Percentiles rank a stretch among this genome's conserved stretches.
Conservation (phyloP, 2,888 invertebrate species). For the Dolichopus griseipennis region DNA sequence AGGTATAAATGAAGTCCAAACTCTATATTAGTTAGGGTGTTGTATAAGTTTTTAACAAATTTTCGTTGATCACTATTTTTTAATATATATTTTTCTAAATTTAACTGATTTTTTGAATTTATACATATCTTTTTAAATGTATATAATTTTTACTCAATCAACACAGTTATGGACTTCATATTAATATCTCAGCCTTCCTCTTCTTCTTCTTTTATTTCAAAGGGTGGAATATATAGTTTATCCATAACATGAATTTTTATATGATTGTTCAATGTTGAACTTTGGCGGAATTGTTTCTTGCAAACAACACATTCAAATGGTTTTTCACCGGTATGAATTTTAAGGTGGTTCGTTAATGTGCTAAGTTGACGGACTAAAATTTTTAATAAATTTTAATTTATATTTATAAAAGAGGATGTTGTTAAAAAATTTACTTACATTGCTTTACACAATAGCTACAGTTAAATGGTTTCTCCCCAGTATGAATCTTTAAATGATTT, state of each 20-base stretch:
- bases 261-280: conserved; percentile 44
- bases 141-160: background rate
- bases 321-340: conserved; percentile 44
- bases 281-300: conserved; percentile 45
- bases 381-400: background rate
- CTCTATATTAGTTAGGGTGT: background rate
- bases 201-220: conserved; percentile 43
- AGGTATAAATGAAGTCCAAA: background rate
- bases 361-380: conserved; percentile 38
- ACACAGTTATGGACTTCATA: background rate
- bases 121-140: too few species aligned
- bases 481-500: conserved; percentile 44
- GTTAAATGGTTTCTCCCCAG: conserved; percentile 43
- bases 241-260: conserved; percentile 45
- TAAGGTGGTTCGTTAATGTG: conserved; percentile 43
- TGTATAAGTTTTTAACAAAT: background rate
- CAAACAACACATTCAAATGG: conserved; percentile 44
- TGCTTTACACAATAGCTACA: conserved; percentile 43
- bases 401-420: background rate
- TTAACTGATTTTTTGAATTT: too few species aligned
- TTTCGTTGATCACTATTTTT: background rate
- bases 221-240: conserved; percentile 43
- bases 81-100: background rate
- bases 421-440: conserved; percentile 20
- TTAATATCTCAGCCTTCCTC: conserved; percentile 37